These are phyloP conservation scores for Polypterus bichir DNA, from an alignment of 2,113 vertebrate genomes.

Conservation along the genomic window DNA sequence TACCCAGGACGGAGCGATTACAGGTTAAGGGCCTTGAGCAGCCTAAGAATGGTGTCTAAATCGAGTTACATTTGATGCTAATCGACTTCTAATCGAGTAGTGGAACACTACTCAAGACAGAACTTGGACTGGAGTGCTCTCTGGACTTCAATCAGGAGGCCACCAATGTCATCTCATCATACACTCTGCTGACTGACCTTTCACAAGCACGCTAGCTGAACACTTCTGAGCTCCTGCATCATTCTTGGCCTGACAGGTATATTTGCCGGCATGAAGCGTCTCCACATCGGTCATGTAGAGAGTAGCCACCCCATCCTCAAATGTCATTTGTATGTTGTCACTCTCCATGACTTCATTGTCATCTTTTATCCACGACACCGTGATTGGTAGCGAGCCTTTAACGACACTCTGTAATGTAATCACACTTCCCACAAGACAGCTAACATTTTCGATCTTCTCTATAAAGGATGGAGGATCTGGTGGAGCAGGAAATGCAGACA, in stretches of 20 bases:
- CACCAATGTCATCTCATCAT: no score
- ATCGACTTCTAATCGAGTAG: no score
- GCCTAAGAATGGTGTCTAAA: no score
- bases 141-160: no score
- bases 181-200: constrained; percentile 69
- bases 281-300: constrained; percentile 71
- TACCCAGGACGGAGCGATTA: no score
- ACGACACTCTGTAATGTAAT: constrained; percentile 70
- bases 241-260: constrained; percentile 89
- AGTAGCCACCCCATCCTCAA: constrained; percentile 69
- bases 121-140: no score
- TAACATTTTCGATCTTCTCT: constrained; percentile 76
- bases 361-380: constrained; percentile 83
- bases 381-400: constrained; percentile 82
- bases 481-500: constrained; percentile 26
- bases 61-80: no score
- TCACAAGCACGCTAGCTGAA: constrained; percentile 73
- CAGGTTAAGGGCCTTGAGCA: no score
- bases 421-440: constrained; percentile 63
- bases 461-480: constrained; percentile 84
- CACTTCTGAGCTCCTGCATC: constrained; percentile 89
- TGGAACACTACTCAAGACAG: no score
- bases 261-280: constrained; percentile 78
- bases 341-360: constrained; percentile 83
- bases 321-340: constrained; percentile 71